Conservation (phyloP, 1,140 invertebrate genomes). For the Drosophila nasuta region DNA sequence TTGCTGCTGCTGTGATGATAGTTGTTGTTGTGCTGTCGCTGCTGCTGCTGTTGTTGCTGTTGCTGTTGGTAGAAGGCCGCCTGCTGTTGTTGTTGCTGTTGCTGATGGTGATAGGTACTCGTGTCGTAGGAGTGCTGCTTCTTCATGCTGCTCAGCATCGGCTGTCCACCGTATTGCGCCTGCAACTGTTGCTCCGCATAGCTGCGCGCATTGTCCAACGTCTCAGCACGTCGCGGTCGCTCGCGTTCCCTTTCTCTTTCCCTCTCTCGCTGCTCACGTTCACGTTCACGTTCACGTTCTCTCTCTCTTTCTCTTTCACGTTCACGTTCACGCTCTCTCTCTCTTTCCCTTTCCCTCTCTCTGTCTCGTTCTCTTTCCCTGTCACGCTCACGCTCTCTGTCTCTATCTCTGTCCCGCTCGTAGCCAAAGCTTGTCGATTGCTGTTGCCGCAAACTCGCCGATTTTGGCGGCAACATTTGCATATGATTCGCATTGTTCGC, state of each 20-base stretch:
- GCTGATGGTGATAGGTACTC: slow-evolving; percentile 74
- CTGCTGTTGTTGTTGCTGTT: slow-evolving; percentile 61
- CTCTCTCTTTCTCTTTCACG: slow-evolving; percentile 38
- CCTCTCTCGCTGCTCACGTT: slow-evolving; percentile 40
- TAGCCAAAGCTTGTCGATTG: slow-evolving; percentile 55
- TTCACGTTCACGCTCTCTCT: slow-evolving; percentile 38
- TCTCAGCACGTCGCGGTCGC: slow-evolving; percentile 69
- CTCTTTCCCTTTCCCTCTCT: slow-evolving; percentile 57
- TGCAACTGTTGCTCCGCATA: slow-evolving; percentile 72
- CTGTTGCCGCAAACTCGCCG: slow-evolving; percentile 66
- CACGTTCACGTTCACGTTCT: slow-evolving; percentile 39
- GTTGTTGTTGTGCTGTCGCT: slow-evolving; percentile 73
- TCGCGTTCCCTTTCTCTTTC: slow-evolving; percentile 40
- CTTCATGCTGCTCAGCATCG: slow-evolving; percentile 67
- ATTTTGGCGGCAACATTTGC: slow-evolving; percentile 79
- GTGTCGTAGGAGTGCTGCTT: slow-evolving; percentile 82
- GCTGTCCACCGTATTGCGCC: slow-evolving; percentile 45
- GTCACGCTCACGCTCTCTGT: slow-evolving; percentile 45
- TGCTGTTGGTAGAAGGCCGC: slow-evolving; percentile 66
- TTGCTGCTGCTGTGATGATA: slow-evolving; percentile 41
- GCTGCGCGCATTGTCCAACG: slow-evolving; percentile 78
- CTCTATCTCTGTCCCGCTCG: slow-evolving; percentile 51
- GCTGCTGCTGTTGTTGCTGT: slow-evolving; percentile 48
- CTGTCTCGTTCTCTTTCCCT: slow-evolving; percentile 38
- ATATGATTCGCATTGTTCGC: slow-evolving; percentile 74